Percentiles rank a stretch among this genome's conserved stretches.
These are phyloP conservation scores for Chymomyza amoena DNA, from an alignment of 2,888 invertebrate species.

Conservation along the genomic window DNA sequence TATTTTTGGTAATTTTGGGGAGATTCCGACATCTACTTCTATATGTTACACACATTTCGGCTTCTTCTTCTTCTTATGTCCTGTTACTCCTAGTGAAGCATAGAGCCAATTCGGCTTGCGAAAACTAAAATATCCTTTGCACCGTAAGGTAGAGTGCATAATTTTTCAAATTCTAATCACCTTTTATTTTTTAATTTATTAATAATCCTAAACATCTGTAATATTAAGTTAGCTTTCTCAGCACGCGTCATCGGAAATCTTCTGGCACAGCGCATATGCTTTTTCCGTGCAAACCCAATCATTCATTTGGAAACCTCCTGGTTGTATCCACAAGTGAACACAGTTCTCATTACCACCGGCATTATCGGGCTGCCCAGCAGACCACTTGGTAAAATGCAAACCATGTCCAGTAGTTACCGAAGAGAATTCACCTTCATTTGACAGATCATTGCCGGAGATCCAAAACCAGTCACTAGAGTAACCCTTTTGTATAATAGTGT, in stretches of 20 bases:
- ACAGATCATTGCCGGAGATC: not conserved
- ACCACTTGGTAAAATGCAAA: not conserved
- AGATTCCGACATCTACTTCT: no score
- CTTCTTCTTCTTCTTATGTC: no score
- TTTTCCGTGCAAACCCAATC: not conserved
- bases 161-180: no score
- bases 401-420: not conserved
- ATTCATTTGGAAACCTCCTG: not conserved
- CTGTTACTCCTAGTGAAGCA: no score
- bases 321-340: not conserved
- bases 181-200: no score
- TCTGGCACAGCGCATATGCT: not conserved
- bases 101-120: no score
- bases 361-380: not conserved
- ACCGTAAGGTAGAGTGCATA: no score
- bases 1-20: no score
- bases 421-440: not conserved
- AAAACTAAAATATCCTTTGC: no score
- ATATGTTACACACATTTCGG: no score
- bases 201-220: not conserved
- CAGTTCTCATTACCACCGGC: not conserved
- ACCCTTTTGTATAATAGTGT: not conserved
- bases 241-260: not conserved
- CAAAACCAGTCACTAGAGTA: not conserved
- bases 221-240: not conserved